Conservation (phyloP, 37 sponge, comb jelly and placozoan genomes). For the Crambe crambe region DNA sequence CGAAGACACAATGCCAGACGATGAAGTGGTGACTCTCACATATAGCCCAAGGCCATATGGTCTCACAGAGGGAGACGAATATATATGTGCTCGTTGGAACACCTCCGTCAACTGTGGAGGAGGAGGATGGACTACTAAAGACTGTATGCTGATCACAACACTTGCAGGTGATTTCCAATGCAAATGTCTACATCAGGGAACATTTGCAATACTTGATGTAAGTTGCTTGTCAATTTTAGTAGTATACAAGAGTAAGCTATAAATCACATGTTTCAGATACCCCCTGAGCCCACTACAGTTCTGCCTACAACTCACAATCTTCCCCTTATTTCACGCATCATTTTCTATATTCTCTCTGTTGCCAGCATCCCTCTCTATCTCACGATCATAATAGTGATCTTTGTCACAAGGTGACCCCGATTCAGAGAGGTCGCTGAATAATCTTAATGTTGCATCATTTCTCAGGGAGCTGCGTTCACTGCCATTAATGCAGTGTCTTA, state of each 20-base stretch:
- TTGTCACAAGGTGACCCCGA: conserved; percentile 9
- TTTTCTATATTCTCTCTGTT: conserved; percentile 25
- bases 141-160: background rate
- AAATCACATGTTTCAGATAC: background rate
- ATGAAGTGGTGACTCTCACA: conserved; percentile 10
- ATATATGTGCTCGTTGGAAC: conserved; percentile 26
- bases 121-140: conserved; percentile 20
- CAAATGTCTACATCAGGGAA: conserved; percentile 7
- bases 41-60: background rate
- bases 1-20: background rate
- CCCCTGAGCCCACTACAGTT: background rate
- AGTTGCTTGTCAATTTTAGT: background rate
- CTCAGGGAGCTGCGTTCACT: conserved; percentile 8
- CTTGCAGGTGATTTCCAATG: conserved; percentile 3
- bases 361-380: conserved; percentile 10
- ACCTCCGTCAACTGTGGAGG: conserved; percentile 21
- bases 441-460: background rate
- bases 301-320: background rate
- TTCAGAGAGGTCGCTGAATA: background rate
- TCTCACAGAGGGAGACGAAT: background rate
- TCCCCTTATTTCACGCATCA: background rate
- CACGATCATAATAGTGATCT: conserved; percentile 3
- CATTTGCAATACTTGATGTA: conserved; percentile 10
- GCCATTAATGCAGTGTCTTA: conserved; percentile 17
- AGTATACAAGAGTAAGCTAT: too few relatives aligned